Base-by-base conservation (phyloP, 2,888 invertebrate species). In the Arge pagana region DNA sequence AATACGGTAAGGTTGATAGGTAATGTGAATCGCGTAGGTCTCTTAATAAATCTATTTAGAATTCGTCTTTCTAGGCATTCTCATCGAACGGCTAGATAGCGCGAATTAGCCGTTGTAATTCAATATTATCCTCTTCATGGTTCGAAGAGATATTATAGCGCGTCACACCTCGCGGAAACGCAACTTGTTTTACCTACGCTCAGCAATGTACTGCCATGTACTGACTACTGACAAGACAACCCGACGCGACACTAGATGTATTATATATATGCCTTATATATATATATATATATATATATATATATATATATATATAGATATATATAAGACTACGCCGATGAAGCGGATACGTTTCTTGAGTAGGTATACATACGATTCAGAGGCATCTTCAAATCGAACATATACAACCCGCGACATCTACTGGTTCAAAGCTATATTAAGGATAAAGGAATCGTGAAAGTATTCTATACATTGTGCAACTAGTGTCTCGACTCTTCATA, bases 131-230 rank as follows among this genome's bases (percentile, higher is more conserved):
- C 13, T 33, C 33, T 35, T 13, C 45, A 45, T 45, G 10, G 45
- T 33, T 33, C 33, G 23, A 33, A 33, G 21, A 10, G 24, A 45
- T 23, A 7, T 31, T 45, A 45, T 33, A 31, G 45, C 30, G 45
- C 45, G 35, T 33, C 31, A 35, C 33, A 35, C 33, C 33, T 16
- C 45, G 6, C 33, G 23, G 19, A 18, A 19, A 13, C 24, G 18
- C 42, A 18, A 42, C 42, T 42, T 28, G 31, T 42, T 42, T 42
- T 21, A 42, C 18, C 42, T 42, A 15, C 19, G 19, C 10, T 7
- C 19, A 7, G 15, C 2, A 39, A 8, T 23, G 11, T 30, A 21
- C 19, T 15, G 39, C 21, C 8, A 18, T 18, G n/a, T 39, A 21
- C 2, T 8, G n/a, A n/a, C n/a, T 26, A 10, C 19, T 19, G 19